Percentiles rank a stretch among this genome's conserved stretches.
phyloP scores from a whole-genome alignment of 1,140 invertebrate genomes.

The Bombus soroeensis region DNA sequence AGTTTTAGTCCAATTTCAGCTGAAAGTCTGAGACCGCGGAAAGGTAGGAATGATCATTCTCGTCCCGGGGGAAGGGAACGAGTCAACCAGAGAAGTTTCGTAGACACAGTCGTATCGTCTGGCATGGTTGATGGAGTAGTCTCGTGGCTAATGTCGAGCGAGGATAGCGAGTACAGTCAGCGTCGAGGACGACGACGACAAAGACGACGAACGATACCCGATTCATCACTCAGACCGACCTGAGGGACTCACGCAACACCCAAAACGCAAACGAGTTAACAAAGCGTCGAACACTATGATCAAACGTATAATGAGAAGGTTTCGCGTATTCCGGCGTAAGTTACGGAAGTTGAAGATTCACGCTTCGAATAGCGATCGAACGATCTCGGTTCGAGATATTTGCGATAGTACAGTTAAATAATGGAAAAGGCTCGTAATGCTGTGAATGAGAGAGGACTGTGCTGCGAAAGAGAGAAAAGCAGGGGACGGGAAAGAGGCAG shows the following conservation, averaged over 20 bases:
- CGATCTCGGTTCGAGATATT: not conserved
- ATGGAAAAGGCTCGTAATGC: not conserved
- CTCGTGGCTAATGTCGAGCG: conserved; percentile 76
- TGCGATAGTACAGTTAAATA: not conserved
- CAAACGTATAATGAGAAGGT: not conserved
- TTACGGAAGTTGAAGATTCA: conserved; percentile 23
- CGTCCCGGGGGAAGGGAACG: conserved; percentile 50
- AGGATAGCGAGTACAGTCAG: conserved; percentile 65
- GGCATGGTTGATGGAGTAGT: conserved; percentile 75
- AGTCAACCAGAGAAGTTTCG: conserved; percentile 37
- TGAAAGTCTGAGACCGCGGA: conserved; percentile 30
- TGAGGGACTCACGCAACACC: conserved; percentile 61
- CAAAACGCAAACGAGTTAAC: conserved; percentile 72
- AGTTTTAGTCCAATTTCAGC: conserved; percentile 35
- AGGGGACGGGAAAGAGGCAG: not conserved
- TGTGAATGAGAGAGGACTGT: not conserved
- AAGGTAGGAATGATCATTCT: conserved; percentile 58
- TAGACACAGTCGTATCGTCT: conserved; percentile 62
- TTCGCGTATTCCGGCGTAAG: conserved; percentile 25
- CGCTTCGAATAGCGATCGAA: conserved; percentile 9
- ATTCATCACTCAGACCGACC: conserved; percentile 70
- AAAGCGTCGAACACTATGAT: conserved; percentile 46
- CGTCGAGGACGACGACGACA: conserved; percentile 38
- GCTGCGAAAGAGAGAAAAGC: not conserved
- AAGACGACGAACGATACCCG: conserved; percentile 59